Conservation (phyloP, 2,888 invertebrate species). For the Boloria euphrosyne region DNA sequence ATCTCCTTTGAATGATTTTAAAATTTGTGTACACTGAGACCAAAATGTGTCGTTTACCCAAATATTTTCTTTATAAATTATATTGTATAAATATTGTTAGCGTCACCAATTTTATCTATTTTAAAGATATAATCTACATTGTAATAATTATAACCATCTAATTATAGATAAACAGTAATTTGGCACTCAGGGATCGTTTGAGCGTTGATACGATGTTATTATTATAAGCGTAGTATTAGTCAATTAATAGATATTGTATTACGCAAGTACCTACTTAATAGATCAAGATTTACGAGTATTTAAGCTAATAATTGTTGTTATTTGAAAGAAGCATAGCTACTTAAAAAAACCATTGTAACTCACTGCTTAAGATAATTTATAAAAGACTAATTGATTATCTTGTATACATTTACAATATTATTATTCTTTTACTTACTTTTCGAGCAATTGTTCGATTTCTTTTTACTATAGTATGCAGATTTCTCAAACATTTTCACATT, state of each 20-base stretch:
- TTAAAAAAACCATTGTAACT: too few relatives aligned
- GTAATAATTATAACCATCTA: slow-evolving; percentile 57
- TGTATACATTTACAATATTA: too few relatives aligned
- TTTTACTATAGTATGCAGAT: too few relatives aligned
- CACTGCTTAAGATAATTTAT: too few relatives aligned
- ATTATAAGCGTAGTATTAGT: slow-evolving; percentile 27
- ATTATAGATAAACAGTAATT: slow-evolving; percentile 64
- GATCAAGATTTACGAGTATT: not conserved
- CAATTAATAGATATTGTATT: slow-evolving; percentile 2
- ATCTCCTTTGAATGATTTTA: too few relatives aligned
- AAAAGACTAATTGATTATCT: too few relatives aligned
- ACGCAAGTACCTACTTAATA: not conserved
- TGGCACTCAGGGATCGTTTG: slow-evolving; percentile 48
- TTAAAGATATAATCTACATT: slow-evolving; percentile 40
- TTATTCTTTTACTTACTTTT: too few relatives aligned
- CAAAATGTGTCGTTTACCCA: not conserved
- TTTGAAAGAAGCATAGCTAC: not conserved
- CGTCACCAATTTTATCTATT: not conserved
- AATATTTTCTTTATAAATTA: not conserved
- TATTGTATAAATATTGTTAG: not conserved
- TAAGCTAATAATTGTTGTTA: not conserved
- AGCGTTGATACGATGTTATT: slow-evolving; percentile 36
- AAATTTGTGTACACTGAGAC: too few relatives aligned
- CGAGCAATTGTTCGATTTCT: too few relatives aligned
- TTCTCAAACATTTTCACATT: too few relatives aligned